A percentile compares a stretch with the other conserved stretches of the same genome.
Evolutionary conservation across 2,113 vertebrate species (phyloP).

Genomic region (Calypte anna): DNA sequence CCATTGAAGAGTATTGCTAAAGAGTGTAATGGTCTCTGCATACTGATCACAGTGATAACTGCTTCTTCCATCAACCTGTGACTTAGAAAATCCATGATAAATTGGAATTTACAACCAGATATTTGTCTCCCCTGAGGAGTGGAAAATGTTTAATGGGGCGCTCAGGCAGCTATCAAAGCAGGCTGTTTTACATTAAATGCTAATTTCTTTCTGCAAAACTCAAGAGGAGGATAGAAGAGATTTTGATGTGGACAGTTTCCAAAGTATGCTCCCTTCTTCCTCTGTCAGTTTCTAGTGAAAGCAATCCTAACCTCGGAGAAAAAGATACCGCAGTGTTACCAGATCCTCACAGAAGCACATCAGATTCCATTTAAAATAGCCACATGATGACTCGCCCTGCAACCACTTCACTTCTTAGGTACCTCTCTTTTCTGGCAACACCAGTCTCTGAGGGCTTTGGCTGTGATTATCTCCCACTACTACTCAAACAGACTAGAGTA

Average conservation of each 20-base stretch:
- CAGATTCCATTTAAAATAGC: neutral
- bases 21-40: neutral
- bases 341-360: neutral
- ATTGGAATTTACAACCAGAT: neutral
- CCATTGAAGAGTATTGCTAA: neutral
- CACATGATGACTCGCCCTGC: neutral
- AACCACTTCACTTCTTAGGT: neutral
- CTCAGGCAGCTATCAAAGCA: constrained; percentile 9
- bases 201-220: constrained; percentile 15
- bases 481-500: neutral
- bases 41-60: neutral
- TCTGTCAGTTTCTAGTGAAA: neutral
- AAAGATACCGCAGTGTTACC: neutral
- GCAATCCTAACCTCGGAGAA: neutral
- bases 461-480: neutral
- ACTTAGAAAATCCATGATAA: constrained; percentile 32
- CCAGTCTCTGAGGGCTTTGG: neutral
- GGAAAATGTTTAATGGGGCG: constrained; percentile 8
- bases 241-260: neutral
- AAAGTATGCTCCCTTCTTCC: neutral
- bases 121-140: neutral
- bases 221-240: neutral
- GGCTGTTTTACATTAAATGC: constrained; percentile 16
- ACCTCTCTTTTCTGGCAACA: neutral
- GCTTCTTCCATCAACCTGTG: neutral